Evolutionary conservation across 2,888 invertebrate genomes (phyloP), one percentile per base, ranked within the genome.

Genomic region (Exocentrus adspersus): DNA sequence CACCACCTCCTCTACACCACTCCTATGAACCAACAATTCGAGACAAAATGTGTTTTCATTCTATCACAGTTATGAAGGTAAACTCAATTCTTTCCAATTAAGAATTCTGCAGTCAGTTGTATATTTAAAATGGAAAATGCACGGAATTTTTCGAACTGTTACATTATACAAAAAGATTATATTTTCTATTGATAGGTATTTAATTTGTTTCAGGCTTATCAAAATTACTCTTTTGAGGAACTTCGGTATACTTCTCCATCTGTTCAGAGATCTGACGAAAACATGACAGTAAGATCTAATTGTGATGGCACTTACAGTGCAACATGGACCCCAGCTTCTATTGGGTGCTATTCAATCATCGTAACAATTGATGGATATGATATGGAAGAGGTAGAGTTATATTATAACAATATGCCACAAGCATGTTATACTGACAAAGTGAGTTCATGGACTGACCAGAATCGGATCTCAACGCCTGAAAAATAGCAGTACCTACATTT

Each of bases 181-280:
- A n/a, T n/a, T n/a, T n/a, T n/a, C n/a, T n/a, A n/a, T n/a, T n/a
- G n/a, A n/a, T n/a, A n/a, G n/a, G n/a, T n/a, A 37, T 43, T 41
- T 24, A 1, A 21, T 41, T 21, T 19, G n/a, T 77, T 79, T 9
- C 84, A 94, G 90, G 89, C 90, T 0, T 97, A 92, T 82, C 93
- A 94, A 77, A 92, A 93, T 80, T 97, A 93, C 79, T 97, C 97
- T 0, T 97, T 98, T 82, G 98, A 98, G 83, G 98, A 98, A 83
- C 83, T 98, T 42, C 89, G 98, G 28, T 89, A 80, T 61, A 80
- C 89, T 56, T 89, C 90, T 3, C 91, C 92, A 1, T 86, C 88
- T 0, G 85, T 89, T 12, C 88, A 89, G 58, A 82, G 91, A 43
- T 88, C 90, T n/a, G 89, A 89, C 74, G 95, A 95, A 81, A 90